Conservation (phyloP, 2,797 vertebrate species). For the Neomorphus geoffroyi region DNA sequence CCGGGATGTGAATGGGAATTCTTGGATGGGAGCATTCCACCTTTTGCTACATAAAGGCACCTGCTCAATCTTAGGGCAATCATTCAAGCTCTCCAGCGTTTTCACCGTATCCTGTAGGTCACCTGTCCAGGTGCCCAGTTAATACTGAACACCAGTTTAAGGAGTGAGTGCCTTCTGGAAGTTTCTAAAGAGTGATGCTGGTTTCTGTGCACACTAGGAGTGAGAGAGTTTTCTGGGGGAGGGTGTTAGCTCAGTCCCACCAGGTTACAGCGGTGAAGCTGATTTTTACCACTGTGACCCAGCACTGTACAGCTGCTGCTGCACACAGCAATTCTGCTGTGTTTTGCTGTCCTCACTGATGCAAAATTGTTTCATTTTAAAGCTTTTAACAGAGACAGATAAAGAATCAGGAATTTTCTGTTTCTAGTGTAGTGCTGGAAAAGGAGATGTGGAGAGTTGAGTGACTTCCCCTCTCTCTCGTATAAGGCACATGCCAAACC, state of each 20-base stretch:
- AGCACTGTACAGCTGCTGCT: fast-evolving
- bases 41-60: background rate
- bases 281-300: background rate
- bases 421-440: background rate
- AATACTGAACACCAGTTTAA: background rate
- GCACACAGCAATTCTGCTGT: fast-evolving
- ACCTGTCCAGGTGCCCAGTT: background rate
- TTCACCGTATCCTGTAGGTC: background rate
- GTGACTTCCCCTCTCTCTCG: background rate
- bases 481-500: background rate
- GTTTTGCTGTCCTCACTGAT: background rate
- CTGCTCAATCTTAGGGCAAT: background rate
- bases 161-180: background rate
- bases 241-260: background rate
- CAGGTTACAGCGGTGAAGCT: background rate
- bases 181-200: background rate
- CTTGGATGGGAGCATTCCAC: background rate
- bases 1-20: background rate
- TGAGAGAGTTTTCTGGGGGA: background rate
- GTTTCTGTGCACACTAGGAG: background rate
- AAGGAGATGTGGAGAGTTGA: background rate
- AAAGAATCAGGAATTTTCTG: background rate
- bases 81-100: background rate
- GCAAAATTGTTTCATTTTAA: background rate
- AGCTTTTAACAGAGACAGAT: background rate